Percentiles rank a stretch among this genome's conserved stretches.
These are phyloP conservation scores for Illadopsis cleaveri DNA, from an alignment of 2,113 vertebrate genomes.

Conservation along the genomic window DNA sequence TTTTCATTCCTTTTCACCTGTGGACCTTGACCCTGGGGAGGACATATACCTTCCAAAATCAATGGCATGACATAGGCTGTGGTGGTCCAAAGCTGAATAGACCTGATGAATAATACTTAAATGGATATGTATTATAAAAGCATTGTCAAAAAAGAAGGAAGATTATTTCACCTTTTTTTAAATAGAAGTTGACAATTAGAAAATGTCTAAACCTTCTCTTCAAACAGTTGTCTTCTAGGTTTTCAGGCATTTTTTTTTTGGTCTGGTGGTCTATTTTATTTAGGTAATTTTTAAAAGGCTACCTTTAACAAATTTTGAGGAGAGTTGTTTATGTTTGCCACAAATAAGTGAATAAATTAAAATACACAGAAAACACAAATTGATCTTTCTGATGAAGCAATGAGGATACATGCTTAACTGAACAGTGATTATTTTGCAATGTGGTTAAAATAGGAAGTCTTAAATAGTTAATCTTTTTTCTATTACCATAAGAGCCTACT, in stretches of 20 bases:
- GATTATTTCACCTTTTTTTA: background rate
- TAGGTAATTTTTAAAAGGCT: background rate
- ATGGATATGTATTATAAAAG: background rate
- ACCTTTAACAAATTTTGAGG: background rate
- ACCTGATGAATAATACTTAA: background rate
- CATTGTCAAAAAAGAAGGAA: background rate
- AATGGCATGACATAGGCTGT: background rate
- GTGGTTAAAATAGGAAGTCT: background rate
- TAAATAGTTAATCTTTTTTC: background rate
- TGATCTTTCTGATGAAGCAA: background rate
- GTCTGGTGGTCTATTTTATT: background rate
- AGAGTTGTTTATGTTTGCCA: background rate
- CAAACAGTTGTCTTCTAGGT: background rate
- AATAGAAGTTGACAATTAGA: background rate
- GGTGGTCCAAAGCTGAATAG: background rate
- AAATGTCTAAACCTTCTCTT: background rate
- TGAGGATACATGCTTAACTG: background rate
- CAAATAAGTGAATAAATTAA: background rate
- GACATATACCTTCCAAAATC: background rate
- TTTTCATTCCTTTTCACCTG: background rate
- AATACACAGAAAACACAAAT: background rate
- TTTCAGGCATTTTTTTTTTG: background rate
- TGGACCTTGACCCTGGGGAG: background rate
- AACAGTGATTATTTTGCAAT: background rate
- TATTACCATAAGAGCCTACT: background rate